Conservation (phyloP, 2,797 vertebrate genomes). For the Sylvilagus floridanus region DNA sequence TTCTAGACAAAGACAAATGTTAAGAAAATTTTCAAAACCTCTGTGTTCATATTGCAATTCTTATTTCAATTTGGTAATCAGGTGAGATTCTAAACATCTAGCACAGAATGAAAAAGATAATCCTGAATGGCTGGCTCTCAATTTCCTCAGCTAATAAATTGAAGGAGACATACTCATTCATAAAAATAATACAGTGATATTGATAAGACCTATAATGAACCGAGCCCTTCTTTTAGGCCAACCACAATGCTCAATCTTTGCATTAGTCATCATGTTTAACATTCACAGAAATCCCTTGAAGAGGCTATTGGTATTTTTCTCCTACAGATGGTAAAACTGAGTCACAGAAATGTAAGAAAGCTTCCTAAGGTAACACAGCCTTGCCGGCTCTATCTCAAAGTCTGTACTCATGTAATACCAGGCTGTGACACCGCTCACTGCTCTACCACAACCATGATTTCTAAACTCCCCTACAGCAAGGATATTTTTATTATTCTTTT, state of each 20-base stretch:
- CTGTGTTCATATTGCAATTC: not conserved
- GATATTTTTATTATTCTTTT: not conserved
- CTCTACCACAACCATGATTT: not conserved
- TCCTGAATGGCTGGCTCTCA: not conserved
- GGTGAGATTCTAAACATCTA: not conserved
- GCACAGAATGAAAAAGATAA: not conserved
- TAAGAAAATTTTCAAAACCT: not conserved
- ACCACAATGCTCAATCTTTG: not conserved
- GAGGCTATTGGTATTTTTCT: not conserved
- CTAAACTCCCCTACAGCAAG: not conserved
- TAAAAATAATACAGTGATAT: not conserved
- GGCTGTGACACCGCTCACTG: not conserved
- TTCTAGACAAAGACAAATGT: not conserved
- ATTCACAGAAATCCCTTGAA: not conserved
- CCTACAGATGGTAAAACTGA: not conserved
- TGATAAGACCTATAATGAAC: not conserved
- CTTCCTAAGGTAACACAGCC: not conserved
- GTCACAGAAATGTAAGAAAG: not conserved
- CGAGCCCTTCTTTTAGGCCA: not conserved
- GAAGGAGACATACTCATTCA: not conserved
- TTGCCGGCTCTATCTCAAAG: not conserved
- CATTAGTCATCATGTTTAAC: not conserved
- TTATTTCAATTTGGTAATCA: slow-evolving; percentile 13
- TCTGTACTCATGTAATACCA: not conserved
- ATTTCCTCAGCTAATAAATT: slow-evolving; percentile 9